Evolutionary conservation across 2,888 invertebrate genomes (phyloP), one percentile per base, ranked within the genome.

Genomic region (Leptura quadrifasciata): DNA sequence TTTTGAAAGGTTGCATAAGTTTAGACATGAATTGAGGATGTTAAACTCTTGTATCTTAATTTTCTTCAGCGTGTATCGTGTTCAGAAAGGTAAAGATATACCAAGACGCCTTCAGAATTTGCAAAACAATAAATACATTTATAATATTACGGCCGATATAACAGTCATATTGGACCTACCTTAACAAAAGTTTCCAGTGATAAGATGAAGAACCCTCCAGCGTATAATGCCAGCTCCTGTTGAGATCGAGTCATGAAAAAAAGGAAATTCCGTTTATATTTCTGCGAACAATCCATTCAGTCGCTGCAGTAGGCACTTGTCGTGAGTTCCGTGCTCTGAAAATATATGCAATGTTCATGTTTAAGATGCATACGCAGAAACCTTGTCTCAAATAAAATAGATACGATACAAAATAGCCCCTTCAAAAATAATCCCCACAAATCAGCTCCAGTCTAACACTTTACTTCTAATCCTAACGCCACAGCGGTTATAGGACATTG

Each of bases 81-180:
- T 69, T 58, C 9, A 88, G 80, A 15, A 92, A 85, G 0, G 92
- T 92, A 80, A 91, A 92, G 75, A 92, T 88, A 0, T 92, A 92
- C 83, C 92, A 92, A 0, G 92, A 91, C 0, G 91, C 89, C 84
- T 91, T 91, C 74, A 92, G 88, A 60, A 92, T 91, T 92, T 92
- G 90, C 79, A 91, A 91, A 55, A 63, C 0, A 72, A 75, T 12
- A 58, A 74, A 64, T 75, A 73, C 71, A 72, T 57, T 47, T 39
- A 12, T 15, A 10, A 18, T 1, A 3, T 10, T 15, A 0, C 6
- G 27, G 9, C 20, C 15, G 6, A 4, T 20, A 35, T 64, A 47
- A 64, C 18, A 20, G 12, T 21, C 18, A 9, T 64, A 39, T 35
- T 8, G 9, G 85, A 72, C 69, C 89, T 84, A 91, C 92, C 87